These are phyloP conservation scores for Calcarius lapponicus DNA, from an alignment of 2,797 vertebrate species.

Conservation along the genomic window DNA sequence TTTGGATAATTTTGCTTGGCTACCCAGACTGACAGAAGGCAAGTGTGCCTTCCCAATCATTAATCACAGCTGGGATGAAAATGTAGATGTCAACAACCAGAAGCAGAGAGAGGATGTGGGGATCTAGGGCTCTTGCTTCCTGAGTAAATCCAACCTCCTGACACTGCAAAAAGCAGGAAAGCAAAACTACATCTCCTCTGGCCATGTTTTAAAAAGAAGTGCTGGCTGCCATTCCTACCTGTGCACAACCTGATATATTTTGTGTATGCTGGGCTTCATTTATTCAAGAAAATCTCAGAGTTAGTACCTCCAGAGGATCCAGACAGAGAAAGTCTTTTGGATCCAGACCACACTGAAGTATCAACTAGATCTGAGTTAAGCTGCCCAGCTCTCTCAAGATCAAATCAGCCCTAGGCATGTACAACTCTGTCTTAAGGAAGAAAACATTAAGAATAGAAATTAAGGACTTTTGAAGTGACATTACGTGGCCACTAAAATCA, in stretches of 20 bases:
- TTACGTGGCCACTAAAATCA: background rate
- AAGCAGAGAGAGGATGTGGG: background rate
- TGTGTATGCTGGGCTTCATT: background rate
- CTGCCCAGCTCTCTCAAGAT: background rate
- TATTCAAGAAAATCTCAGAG: background rate
- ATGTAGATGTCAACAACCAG: background rate
- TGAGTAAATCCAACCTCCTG: background rate
- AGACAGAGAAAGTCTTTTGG: background rate
- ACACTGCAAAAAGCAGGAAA: background rate
- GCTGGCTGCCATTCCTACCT: background rate
- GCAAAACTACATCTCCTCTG: background rate
- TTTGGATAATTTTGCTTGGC: background rate
- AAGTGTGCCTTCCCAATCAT: background rate
- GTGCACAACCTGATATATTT: background rate
- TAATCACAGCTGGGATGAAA: background rate
- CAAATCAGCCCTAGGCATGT: background rate
- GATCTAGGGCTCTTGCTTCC: background rate
- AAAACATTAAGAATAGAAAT: background rate
- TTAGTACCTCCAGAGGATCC: background rate
- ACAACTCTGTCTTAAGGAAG: background rate
- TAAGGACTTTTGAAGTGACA: background rate
- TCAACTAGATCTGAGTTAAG: background rate
- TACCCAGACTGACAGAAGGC: background rate
- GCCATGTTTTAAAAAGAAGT: background rate
- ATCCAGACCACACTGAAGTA: background rate